Evolutionary conservation across 2,113 vertebrate species (phyloP).

Genomic region (Chlorodrepanis virens): DNA sequence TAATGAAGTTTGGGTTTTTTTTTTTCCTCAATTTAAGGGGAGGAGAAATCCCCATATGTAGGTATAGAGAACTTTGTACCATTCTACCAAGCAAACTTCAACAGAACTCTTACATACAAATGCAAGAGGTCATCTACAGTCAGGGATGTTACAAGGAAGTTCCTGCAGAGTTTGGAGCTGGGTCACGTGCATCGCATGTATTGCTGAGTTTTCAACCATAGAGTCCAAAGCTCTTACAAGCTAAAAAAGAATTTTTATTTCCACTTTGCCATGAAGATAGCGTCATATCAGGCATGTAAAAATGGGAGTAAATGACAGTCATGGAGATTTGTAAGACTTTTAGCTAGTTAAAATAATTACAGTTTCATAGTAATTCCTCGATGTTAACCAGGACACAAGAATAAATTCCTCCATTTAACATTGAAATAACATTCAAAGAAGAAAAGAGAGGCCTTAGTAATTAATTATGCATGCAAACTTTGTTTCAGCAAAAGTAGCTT

Average conservation of each 20-base stretch:
- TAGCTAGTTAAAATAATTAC: neutral
- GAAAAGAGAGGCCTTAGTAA: neutral
- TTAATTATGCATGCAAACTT: conserved; percentile 35
- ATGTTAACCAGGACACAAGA: neutral
- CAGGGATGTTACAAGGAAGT: neutral
- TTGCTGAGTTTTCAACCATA: neutral
- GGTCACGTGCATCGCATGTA: neutral
- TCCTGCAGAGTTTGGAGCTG: neutral
- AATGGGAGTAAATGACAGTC: neutral
- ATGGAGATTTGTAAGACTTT: neutral
- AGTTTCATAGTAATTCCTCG: neutral
- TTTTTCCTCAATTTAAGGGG: neutral
- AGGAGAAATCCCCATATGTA: neutral
- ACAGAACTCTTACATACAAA: neutral
- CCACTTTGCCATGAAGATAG: neutral
- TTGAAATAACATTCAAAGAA: neutral
- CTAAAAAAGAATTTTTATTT: neutral
- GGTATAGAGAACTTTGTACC: neutral
- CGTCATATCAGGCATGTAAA: neutral
- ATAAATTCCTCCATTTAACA: neutral
- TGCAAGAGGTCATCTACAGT: neutral
- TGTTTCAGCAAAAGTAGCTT: conserved; percentile 6
- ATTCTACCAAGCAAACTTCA: neutral
- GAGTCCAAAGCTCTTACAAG: neutral
- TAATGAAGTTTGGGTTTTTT: neutral